Base-by-base conservation (phyloP, 2,113 vertebrate species). In the Atlantisia rogersi region DNA sequence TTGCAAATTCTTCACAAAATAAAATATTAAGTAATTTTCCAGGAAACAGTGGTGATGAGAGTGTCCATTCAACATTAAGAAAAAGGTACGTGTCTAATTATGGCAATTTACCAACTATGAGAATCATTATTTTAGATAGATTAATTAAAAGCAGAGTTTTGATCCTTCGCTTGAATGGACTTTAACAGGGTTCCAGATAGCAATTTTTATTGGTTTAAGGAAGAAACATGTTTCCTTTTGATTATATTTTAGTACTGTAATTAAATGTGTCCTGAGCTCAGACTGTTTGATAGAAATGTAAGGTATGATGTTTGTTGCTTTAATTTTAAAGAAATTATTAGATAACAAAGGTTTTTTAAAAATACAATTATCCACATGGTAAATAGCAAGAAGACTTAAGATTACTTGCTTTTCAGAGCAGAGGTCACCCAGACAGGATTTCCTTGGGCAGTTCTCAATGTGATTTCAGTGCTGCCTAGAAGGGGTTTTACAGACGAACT, bases 1-100 rank as follows among this genome's bases (percentile, higher is more conserved):
- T 71, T 71, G 68, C 81, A 84, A 97, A 17, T 89, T 75, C 95
- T 91, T 84, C 67, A 16, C 78, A 86, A 95, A 63, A 93, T 82
- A 96, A 93, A 91, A 68, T 86, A 68, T 56, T 97, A 89, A 70
- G 77, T 96, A 79, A 88, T 58, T 90, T 92, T 92, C 42, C 46
- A 85, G 94, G 95, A 88, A 78, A 77, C 56, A 68, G 94, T 80
- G 87, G 94, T 93, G 91, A 95, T 97, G 95, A 94, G 52, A 96
- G 87, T 53, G 42, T 37, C 65, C 93, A 91, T n/a, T 93, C 96
- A 92, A 39, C 91, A 29, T 95, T 98, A 52, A 91, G 71, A 48
- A 98, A 96, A 96, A 98, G 96, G 98, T 98, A 97, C 0, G 15
- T 70, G 74, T 92, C 83, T 74, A 94, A 78, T 63, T 96, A 73